Evolutionary conservation across 2,113 vertebrate species (phyloP).

Genomic region (Pollimyrus isidori): DNA sequence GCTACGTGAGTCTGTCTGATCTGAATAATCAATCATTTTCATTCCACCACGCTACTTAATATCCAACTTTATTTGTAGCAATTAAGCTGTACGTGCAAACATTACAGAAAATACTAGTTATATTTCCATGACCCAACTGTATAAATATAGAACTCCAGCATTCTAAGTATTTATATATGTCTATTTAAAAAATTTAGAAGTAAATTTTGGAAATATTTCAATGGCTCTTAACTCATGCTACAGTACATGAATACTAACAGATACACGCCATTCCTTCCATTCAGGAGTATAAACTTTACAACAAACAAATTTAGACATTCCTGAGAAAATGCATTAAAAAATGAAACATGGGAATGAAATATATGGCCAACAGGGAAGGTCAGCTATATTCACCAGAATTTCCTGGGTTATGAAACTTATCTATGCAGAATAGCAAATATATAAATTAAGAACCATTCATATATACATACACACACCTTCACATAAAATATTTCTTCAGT

Average conservation of each 20-base stretch:
- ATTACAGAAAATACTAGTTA: not conserved
- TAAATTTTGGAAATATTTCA: not conserved
- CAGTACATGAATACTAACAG: not conserved
- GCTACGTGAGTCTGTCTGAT: not conserved
- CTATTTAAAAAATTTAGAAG: not conserved
- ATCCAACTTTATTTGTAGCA: not conserved
- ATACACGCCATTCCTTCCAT: not conserved
- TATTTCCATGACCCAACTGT: not conserved
- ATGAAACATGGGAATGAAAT: not conserved
- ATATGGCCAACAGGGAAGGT: not conserved
- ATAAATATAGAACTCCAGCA: not conserved
- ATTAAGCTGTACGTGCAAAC: not conserved
- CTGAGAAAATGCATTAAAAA: not conserved
- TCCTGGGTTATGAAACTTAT: not conserved
- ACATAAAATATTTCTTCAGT: slow-evolving; percentile 45
- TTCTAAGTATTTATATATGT: not conserved
- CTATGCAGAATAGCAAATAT: not conserved
- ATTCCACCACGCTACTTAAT: not conserved
- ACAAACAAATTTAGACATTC: not conserved
- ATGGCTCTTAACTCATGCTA: not conserved
- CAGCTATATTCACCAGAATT: not conserved
- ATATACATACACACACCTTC: not conserved
- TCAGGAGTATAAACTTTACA: not conserved
- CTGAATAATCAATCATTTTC: not conserved
- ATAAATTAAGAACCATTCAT: not conserved